Conservation (phyloP, 2,113 vertebrate species). For the Microtus pennsylvanicus region DNA sequence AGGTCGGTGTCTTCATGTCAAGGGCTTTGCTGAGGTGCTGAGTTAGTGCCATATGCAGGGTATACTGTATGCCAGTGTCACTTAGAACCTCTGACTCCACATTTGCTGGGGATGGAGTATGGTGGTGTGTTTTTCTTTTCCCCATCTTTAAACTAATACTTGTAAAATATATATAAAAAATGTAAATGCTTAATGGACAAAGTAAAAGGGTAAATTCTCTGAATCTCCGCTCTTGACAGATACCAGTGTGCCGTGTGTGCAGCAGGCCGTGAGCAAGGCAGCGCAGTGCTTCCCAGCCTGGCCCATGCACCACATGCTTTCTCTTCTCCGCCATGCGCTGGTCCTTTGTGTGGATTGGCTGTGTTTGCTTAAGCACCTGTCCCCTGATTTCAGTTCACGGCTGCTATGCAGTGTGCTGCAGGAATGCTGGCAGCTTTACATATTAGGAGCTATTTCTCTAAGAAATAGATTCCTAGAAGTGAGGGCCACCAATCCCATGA, state of each 20-base stretch:
- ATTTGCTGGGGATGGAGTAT: background rate
- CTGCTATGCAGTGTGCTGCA: background rate
- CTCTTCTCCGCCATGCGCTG: background rate
- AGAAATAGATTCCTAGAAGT: constrained; percentile 24
- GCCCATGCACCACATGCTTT: background rate
- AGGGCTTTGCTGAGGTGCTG: background rate
- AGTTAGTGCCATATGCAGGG: background rate
- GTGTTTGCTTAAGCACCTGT: background rate
- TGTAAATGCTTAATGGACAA: constrained; percentile 19
- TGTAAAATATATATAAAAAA: background rate
- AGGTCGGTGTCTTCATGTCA: constrained; percentile 13
- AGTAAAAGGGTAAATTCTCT: background rate
- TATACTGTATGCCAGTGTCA: background rate
- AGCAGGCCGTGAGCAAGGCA: background rate
- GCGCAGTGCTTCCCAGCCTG: background rate
- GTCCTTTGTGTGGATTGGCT: background rate
- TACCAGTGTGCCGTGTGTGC: background rate
- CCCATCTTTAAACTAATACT: background rate
- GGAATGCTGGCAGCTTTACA: background rate
- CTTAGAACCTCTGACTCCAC: background rate
- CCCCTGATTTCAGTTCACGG: background rate
- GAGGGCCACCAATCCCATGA: background rate
- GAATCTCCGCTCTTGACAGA: background rate
- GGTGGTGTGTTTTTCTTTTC: background rate
- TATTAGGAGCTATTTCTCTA: background rate